These are phyloP conservation scores for Branchipolynoe longqiensis DNA, from an alignment of 2,888 invertebrate genomes.

Conservation along the genomic window DNA sequence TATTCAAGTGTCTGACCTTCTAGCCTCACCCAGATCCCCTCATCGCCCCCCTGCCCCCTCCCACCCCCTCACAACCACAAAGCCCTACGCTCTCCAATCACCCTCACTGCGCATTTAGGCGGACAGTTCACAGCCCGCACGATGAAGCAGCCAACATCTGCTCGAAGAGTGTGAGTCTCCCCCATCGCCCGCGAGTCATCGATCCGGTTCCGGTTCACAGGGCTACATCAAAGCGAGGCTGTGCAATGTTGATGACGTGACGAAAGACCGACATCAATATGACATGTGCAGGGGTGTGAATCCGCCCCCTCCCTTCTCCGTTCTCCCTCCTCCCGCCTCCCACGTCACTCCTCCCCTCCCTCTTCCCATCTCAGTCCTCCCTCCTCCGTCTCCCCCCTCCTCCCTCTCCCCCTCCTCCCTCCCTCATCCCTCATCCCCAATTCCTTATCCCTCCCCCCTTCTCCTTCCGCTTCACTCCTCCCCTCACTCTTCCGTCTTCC, in stretches of 20 bases:
- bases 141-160: background rate
- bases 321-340: background rate
- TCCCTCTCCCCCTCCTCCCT: too few relatives aligned
- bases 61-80: background rate
- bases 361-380: too few relatives aligned
- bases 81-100: constrained; percentile 4
- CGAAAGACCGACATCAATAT: constrained; percentile 27
- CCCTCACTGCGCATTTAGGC: too few relatives aligned
- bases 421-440: too few relatives aligned
- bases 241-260: constrained; percentile 44
- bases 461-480: too few relatives aligned
- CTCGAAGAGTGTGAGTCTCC: background rate
- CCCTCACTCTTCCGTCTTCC: too few relatives aligned
- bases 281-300: constrained; percentile 34
- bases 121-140: too few relatives aligned
- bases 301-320: too few relatives aligned
- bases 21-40: background rate
- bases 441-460: too few relatives aligned
- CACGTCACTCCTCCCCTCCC: background rate
- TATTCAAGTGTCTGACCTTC: background rate
- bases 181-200: constrained; percentile 18
- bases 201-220: constrained; percentile 39
- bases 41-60: background rate
- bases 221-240: constrained; percentile 39
- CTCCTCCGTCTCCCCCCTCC: too few relatives aligned